Base-by-base conservation (phyloP, 2,888 invertebrate species). In the Melipona bicolor region DNA sequence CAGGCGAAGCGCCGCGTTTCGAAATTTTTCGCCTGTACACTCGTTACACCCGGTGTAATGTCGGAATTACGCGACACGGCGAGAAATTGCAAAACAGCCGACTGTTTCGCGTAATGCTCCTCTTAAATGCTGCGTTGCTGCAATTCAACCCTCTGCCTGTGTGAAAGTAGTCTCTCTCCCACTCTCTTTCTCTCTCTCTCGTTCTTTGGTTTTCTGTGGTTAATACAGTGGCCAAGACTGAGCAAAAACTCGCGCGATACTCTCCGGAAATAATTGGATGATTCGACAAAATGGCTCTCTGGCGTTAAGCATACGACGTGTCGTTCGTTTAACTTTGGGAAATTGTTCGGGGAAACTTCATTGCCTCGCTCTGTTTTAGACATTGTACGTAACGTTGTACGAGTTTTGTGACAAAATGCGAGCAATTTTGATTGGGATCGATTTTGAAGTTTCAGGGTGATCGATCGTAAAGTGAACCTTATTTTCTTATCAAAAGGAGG, bases 51-150 rank as follows among this genome's bases (percentile, higher is more conserved):
- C 9, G 6, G 21, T 43, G 13, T 65, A 54, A 54, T 56, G 24
- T 65, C 43, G n/a, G 43, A 64, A 73, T 64, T 73, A 49, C 49
- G 5, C 32, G 72, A 61, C 73, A 64, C 71, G 50, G 50, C 19
- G 36, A 62, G 36, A 52, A 64, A 73, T 72, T 61, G 49, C 71
- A 36, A 73, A 64, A 73, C 73, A 64, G 62, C 32, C 56, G 36
- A 54, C 36, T 70, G 9, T 27, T 19, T 50, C 67, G 54, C 27
- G 43, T 67, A 67, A 67, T 75, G 75, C 11, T 43, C 67, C 56
- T 56, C 56, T 67, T 75, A 54, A 75, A 72, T 27, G 56, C 75
- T 61, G 3, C 27, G 19, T 56, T 19, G 13, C 17, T 0, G 36
- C 24, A 65, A 32, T 4, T 50, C 4, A 74, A 74, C 32, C 11